Conservation (phyloP, 2,113 vertebrate species). For the Salvelinus sp. region DNA sequence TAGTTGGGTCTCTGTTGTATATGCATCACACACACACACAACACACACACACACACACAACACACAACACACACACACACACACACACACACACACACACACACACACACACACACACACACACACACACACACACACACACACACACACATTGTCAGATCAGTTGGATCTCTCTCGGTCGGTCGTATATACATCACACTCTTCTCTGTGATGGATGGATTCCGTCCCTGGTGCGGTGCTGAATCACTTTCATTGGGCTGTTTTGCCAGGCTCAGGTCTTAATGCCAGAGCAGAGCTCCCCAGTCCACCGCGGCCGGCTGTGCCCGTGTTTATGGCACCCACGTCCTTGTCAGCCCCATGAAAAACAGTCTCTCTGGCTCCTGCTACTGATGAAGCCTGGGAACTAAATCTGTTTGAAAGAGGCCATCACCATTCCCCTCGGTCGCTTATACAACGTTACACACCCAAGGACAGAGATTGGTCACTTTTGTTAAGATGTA, state of each 20-base stretch:
- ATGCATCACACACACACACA: too few relatives aligned
- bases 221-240: conserved; percentile 6
- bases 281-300: conserved; percentile 2
- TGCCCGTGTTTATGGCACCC: conserved; percentile 7
- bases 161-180: not conserved
- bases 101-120: too few relatives aligned
- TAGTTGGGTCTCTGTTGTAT: too few relatives aligned
- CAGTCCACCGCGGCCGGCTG: too few relatives aligned
- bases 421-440: not conserved
- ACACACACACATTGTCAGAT: too few relatives aligned
- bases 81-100: too few relatives aligned
- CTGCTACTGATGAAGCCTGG: conserved; percentile 7
- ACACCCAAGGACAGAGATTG: not conserved
- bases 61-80: too few relatives aligned
- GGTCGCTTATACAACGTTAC: not conserved
- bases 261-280: conserved; percentile 8
- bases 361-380: conserved; percentile 11
- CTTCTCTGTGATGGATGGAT: conserved; percentile 23
- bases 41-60: too few relatives aligned
- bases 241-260: conserved; percentile 12
- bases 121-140: too few relatives aligned
- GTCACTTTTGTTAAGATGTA: too few relatives aligned
- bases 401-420: not conserved
- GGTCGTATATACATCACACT: conserved; percentile 13
- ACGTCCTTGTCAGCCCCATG: conserved; percentile 11